These are phyloP conservation scores for Apodemia mormo DNA, from an alignment of 2,888 invertebrate genomes.

Conservation along the genomic window DNA sequence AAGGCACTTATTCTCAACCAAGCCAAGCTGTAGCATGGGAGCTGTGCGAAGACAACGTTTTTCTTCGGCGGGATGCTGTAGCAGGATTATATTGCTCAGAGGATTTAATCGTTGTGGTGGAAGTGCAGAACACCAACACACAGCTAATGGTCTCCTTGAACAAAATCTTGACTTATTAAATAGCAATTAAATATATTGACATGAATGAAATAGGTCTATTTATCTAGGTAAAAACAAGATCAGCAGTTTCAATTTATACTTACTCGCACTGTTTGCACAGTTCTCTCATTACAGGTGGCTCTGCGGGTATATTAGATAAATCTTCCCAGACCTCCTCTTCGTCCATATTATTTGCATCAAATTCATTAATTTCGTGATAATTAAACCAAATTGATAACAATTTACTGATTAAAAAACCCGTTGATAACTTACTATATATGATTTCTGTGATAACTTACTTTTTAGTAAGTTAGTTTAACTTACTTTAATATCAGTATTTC, in stretches of 20 bases:
- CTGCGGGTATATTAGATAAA: constrained; percentile 87
- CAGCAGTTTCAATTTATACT: constrained; percentile 44
- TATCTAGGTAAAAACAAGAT: too few species aligned
- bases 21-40: constrained; percentile 91
- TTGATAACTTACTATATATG: too few species aligned
- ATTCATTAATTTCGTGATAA: not conserved
- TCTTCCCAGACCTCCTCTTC: constrained; percentile 84
- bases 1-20: constrained; percentile 88
- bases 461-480: too few species aligned
- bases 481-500: too few species aligned
- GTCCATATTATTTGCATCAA: constrained; percentile 48
- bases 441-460: too few species aligned
- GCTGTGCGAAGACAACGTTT: constrained; percentile 94
- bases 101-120: constrained; percentile 87
- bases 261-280: constrained; percentile 89
- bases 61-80: constrained; percentile 97
- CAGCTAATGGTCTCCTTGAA: constrained; percentile 88
- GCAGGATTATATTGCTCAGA: constrained; percentile 87
- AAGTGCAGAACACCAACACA: constrained; percentile 95
- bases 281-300: constrained; percentile 88
- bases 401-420: not conserved
- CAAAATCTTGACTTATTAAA: constrained; percentile 3
- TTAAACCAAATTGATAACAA: not conserved
- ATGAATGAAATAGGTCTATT: too few species aligned
- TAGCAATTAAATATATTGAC: not conserved